Base-by-base conservation (phyloP, 2,797 vertebrate genomes). In the Scolopax rusticola region DNA sequence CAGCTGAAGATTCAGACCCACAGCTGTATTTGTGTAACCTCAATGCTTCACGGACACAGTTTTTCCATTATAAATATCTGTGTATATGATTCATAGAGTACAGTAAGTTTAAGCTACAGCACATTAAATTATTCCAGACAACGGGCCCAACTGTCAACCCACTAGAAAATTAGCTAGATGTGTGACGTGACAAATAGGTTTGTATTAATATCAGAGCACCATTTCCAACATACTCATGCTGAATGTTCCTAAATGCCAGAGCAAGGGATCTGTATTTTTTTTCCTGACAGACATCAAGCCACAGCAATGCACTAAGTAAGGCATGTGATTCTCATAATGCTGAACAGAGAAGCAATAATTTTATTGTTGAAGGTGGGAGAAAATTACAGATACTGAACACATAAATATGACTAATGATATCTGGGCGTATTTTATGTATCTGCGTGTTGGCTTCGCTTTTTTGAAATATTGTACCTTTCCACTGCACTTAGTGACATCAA, bases 1-100 rank as follows among this genome's bases (percentile, higher is more conserved):
- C 81, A 95, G 75, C 86, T 93, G 86, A 95, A 85, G 90, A 83
- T 87, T 90, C 92, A 95, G 91, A 87, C 84, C 90, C 60, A 85
- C 93, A 93, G 94, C 88, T 97, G 93, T 85, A 94, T 91, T 95
- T 97, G 83, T 92, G 71, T 89, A 90, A 93, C 63, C 81, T 92
- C 78, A 57, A 14, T 11, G 41, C 84, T 86, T 32, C 81, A 75
- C 23, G 92, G 93, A 70, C 77, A 82, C 53, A 85, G 87, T 61
- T 95, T 96, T 95, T 95, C 93, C 96, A 78, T 92, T 83, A 90
- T 68, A 87, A 87, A 71, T 96, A 95, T 92, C 93, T 77, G 38
- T 74, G 64, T 87, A 93, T 80, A 83, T 94, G 91, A 96, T 95
- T 97, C 94, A 97, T 14, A 74, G 54, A 90, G 60, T 76, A 96